A percentile compares a stretch with the other conserved stretches of the same genome.
Evolutionary conservation across 2,888 invertebrate species (phyloP).

Genomic region (Catocala fraxini): DNA sequence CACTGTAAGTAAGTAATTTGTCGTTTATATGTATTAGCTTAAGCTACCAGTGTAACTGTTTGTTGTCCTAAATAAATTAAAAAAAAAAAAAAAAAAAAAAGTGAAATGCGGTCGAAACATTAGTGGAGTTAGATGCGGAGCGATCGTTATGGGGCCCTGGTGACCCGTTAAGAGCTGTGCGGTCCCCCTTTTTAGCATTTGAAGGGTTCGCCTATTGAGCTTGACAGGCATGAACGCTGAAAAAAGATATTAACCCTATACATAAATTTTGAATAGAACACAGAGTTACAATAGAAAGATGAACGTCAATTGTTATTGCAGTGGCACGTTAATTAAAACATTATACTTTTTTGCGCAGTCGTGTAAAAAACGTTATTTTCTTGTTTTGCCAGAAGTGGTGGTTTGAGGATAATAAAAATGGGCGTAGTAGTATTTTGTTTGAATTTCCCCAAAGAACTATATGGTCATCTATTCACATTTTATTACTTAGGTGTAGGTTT

Average conservation of each 20-base stretch:
- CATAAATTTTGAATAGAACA: constrained; percentile 36
- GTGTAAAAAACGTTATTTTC: constrained; percentile 6
- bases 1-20: no score
- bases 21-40: no score
- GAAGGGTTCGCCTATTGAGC: constrained; percentile 42
- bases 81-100: no score
- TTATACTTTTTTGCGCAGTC: constrained; percentile 12
- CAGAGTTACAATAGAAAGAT: constrained; percentile 30
- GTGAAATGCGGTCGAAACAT: constrained; percentile 51
- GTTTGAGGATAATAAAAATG: background rate
- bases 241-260: constrained; percentile 39
- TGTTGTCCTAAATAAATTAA: no score
- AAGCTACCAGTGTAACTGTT: no score
- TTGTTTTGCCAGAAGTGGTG: background rate
- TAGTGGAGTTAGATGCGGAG: constrained; percentile 46
- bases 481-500: background rate
- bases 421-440: background rate
- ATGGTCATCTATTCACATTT: no score
- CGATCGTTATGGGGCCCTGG: constrained; percentile 46
- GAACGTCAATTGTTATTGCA: constrained; percentile 27
- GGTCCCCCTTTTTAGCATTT: constrained; percentile 46
- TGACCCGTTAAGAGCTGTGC: constrained; percentile 41
- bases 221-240: constrained; percentile 42
- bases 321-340: constrained; percentile 14
- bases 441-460: background rate